phyloP scores from a whole-genome alignment of 2,888 invertebrate species.

The Hypercompe scribonia region DNA sequence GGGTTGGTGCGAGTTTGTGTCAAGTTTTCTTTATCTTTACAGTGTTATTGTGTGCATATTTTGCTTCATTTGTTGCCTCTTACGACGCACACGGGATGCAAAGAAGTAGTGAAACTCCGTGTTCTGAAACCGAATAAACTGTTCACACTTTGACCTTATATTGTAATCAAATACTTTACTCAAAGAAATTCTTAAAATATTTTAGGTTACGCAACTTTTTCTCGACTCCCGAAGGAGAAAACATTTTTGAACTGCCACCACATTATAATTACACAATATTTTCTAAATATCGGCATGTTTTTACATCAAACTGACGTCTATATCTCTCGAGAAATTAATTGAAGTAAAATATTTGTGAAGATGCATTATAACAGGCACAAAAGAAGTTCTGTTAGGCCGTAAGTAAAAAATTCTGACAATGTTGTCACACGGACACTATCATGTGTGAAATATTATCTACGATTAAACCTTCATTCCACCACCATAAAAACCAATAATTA shows the following conservation, averaged over 20 bases:
- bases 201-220: not conserved
- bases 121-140: not conserved
- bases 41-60: too few relatives aligned
- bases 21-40: too few relatives aligned
- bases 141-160: too few relatives aligned
- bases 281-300: not conserved
- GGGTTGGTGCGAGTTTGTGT: too few relatives aligned
- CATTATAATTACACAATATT: not conserved
- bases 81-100: too few relatives aligned
- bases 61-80: too few relatives aligned
- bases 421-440: slow-evolving; percentile 15
- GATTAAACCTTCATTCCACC: slow-evolving; percentile 28
- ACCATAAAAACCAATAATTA: slow-evolving; percentile 40
- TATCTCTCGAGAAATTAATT: not conserved
- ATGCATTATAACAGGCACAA: not conserved
- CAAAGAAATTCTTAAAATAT: not conserved
- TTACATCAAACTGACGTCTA: not conserved
- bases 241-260: not conserved
- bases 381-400: not conserved
- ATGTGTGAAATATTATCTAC: slow-evolving; percentile 20
- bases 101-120: not conserved
- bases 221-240: not conserved
- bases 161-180: not conserved
- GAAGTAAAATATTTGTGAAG: not conserved
- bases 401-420: slow-evolving; percentile 2